Percentiles rank a stretch among this genome's conserved stretches.
Evolutionary conservation across 2,888 invertebrate species (phyloP).

Genomic region (Poecilobothrus nobilitatus): DNA sequence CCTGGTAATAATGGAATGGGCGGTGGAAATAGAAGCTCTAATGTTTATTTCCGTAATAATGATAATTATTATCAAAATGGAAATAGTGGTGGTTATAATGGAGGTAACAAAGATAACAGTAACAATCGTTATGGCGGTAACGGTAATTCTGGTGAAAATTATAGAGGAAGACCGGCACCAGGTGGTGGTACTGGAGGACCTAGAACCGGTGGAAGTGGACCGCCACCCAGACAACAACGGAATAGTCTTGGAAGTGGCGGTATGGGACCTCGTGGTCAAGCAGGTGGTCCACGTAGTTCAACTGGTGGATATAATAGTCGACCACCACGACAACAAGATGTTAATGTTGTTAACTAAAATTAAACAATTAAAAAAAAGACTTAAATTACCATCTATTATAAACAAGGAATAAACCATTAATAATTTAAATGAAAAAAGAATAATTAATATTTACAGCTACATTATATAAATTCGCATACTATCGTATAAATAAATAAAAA

Average conservation of each 20-base stretch:
- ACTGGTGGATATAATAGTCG: neutral
- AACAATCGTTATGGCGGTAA: slow-evolving; percentile 23
- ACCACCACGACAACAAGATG: slow-evolving; percentile 7
- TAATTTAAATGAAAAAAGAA: neutral
- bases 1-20: slow-evolving; percentile 28
- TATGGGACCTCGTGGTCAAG: slow-evolving; percentile 19
- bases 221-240: slow-evolving; percentile 28
- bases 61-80: slow-evolving; percentile 31
- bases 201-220: slow-evolving; percentile 28
- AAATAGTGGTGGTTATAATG: slow-evolving; percentile 27
- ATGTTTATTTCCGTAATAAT: slow-evolving; percentile 39
- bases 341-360: neutral
- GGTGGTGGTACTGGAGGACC: slow-evolving; percentile 24
- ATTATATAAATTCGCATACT: neutral
- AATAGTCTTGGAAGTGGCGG: slow-evolving; percentile 29
- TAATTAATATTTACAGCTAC: neutral
- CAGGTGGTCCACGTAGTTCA: slow-evolving; percentile 19
- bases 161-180: slow-evolving; percentile 17
- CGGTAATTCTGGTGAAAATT: slow-evolving; percentile 25
- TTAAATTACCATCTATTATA: neutral
- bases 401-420: neutral
- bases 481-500: too few species aligned
- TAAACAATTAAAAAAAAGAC: neutral
- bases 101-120: slow-evolving; percentile 27
- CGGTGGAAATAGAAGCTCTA: slow-evolving; percentile 27